Base-by-base conservation (phyloP, 1,140 invertebrate species). In the Epicauta chinensis region DNA sequence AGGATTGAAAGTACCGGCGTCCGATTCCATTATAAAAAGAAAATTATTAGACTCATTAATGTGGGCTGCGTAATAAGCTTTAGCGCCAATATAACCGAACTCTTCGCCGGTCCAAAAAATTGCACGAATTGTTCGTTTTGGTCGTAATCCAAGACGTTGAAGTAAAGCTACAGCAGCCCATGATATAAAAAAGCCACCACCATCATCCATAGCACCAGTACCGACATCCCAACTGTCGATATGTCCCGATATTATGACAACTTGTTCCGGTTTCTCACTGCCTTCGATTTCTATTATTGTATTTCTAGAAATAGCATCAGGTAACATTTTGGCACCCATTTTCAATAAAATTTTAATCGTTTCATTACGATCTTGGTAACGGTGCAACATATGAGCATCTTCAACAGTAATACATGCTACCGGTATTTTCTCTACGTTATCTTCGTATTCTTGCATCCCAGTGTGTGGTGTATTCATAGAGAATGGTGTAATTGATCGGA, bases 221-320 rank as follows among this genome's bases (percentile, higher is more conserved):
- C 89, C 90, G n/a, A 92, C 87, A 66, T 93, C 90, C 90, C 91
- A 93, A 61, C 84, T 89, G 65, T 93, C 91, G 14, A 93, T 76
- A 66, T 93, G 91, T 30, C 89, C 91, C 10, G 87, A 89, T 5
- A 93, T 77, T 9, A 91, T 75, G 0, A 94, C 89, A 11, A 84
- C 68, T 65, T 85, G 77, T 29, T 81, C 71, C 3, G 80, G 77
- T 43, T 68, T 17, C 16, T 48, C 17, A 6, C 38, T 69, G 1
- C 89, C 89, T 55, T 63, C 66, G 23, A 89, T 76, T 72, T 91
- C 87, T 7, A 79, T 79, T 30, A 91, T 69, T 2, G 82, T 79
- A 67, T 93, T 92, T 53, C 87, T 75, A 0, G 88, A 71, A 29
- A 40, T 55, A 11, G 46, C 16, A 29, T 63, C 43, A 2, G 53